Base-by-base conservation (phyloP, 2,113 vertebrate species). In the Xyliphius kryptos region DNA sequence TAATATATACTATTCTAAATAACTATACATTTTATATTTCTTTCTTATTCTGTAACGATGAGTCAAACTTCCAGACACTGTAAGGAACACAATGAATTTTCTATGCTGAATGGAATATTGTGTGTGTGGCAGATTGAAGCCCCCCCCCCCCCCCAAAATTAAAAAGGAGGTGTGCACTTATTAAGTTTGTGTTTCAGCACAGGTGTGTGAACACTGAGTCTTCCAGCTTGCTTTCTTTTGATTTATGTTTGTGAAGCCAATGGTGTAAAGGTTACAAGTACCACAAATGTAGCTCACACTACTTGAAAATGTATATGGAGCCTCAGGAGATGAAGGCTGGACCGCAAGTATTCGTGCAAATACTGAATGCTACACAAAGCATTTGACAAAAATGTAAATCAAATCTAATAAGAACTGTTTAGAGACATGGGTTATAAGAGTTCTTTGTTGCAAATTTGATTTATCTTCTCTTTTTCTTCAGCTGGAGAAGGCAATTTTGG, bases 401-500 rank as follows among this genome's bases (percentile, higher is more conserved):
- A 51, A 2, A 40, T 50, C 21, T 22, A 43, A 13, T 19, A 22
- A 9, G 15, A 59, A 47, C 21, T 44, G 21, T 20, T 57, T 51
- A 40, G 52, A 14, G 21, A 54, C 12, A 20, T 3, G 3, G 19
- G n/a, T 36, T 59, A 58, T 37, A 52, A 36, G 40, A 12, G 40
- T 44, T 56, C 73, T 78, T 75, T 63, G 8, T 40, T 13, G 67
- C 55, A 53, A 58, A 50, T 52, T 52, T 51, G 13, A 59, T 59
- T 37, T 37, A 67, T 59, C 47, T 56, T 21, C 53, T 56, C 7
- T 41, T 73, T 70, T 79, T 75, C 76, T 75, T 76, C 73, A 69
- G 72, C 71, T 56, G 61, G 56, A 19, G 58, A 49, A 44, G 61
- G 60, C 56, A 60, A 70, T 69, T 83, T 81, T 65, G 62, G 76